These are phyloP conservation scores for Dicentrarchus labrax DNA, from an alignment of 2,113 vertebrate genomes.

Conservation along the genomic window DNA sequence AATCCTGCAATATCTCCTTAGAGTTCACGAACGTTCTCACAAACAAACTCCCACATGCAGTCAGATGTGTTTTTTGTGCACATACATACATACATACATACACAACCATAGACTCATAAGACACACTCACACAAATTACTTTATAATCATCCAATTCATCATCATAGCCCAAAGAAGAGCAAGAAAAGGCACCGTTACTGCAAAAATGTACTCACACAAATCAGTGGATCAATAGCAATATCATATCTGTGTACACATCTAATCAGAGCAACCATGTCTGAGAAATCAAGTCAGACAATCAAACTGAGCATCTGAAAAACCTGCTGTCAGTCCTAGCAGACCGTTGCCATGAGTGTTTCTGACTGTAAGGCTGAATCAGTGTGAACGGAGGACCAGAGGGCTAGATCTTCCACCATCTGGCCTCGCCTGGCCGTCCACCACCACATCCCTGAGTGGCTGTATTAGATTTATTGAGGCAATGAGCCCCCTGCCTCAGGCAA, in stretches of 20 bases:
- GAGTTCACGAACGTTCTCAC: conserved; percentile 62
- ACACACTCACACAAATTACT: conserved; percentile 4
- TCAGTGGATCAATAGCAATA: conserved; percentile 48
- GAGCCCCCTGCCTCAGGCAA: conserved; percentile 77
- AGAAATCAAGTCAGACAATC: conserved; percentile 48
- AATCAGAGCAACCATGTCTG: conserved; percentile 25
- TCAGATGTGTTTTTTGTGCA: conserved; percentile 15
- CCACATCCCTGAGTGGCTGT: conserved; percentile 64
- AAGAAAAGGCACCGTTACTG: background rate
- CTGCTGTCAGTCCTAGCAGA: conserved; percentile 51
- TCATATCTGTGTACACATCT: conserved; percentile 41
- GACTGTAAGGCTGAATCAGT: conserved; percentile 62
- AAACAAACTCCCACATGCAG: conserved; percentile 64
- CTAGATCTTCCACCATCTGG: conserved; percentile 82
- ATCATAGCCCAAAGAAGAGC: background rate
- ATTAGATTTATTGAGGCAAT: conserved; percentile 84
- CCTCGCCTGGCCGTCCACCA: conserved; percentile 68
- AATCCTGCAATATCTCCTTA: conserved; percentile 81
- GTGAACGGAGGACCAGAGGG: conserved; percentile 66
- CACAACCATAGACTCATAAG: conserved; percentile 3
- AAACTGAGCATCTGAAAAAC: conserved; percentile 53
- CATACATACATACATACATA: background rate
- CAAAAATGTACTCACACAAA: conserved; percentile 15
- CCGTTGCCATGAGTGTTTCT: conserved; percentile 32
- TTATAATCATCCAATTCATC: conserved; percentile 18